These are phyloP conservation scores for Argyresthia goedartella DNA, from an alignment of 2,888 invertebrate genomes.

Conservation along the genomic window DNA sequence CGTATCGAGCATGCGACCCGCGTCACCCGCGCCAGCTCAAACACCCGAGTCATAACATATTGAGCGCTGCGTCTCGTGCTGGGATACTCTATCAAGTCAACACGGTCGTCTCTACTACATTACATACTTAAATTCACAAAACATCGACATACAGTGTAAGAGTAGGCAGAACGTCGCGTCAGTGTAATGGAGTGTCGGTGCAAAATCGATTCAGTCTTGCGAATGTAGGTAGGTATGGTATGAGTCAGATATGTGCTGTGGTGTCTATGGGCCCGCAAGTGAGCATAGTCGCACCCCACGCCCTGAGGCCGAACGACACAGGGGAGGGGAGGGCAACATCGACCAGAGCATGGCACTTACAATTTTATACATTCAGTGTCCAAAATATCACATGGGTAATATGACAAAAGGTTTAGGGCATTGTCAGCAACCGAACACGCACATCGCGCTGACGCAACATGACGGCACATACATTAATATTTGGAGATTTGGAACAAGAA, in stretches of 20 bases:
- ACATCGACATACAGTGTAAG: constrained; percentile 18
- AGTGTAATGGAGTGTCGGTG: constrained; percentile 70
- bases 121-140: constrained; percentile 10
- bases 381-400: constrained; percentile 42
- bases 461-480: constrained; percentile 63
- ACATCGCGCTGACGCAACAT: constrained; percentile 57
- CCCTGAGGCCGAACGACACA: constrained; percentile 31
- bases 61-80: constrained; percentile 37
- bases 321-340: constrained; percentile 47
- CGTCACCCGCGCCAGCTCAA: not conserved
- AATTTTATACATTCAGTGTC: constrained; percentile 45
- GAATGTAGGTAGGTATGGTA: constrained; percentile 29
- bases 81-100: constrained; percentile 22
- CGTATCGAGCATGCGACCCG: too few species aligned
- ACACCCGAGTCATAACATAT: constrained; percentile 54
- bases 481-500: constrained; percentile 73
- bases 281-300: constrained; percentile 44
- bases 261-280: constrained; percentile 41
- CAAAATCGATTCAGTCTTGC: constrained; percentile 73
- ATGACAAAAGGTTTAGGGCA: constrained; percentile 47
- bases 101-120: constrained; percentile 22
- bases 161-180: constrained; percentile 22
- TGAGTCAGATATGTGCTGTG: constrained; percentile 30
- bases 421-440: constrained; percentile 63
- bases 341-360: constrained; percentile 71